Evolutionary conservation across 2,888 invertebrate species (phyloP).

Genomic region (Cinara cedri): DNA sequence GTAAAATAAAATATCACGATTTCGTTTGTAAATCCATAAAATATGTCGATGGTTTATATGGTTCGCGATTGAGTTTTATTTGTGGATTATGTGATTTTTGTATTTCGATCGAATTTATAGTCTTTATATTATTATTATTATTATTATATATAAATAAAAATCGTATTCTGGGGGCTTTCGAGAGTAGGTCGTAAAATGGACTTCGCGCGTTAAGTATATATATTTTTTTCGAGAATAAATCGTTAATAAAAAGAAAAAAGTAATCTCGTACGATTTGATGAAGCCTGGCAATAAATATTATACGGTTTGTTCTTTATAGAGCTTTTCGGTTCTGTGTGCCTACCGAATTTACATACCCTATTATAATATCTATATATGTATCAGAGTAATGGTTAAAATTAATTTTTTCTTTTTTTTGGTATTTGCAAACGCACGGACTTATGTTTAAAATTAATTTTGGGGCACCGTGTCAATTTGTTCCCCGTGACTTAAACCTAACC

Average conservation of each 20-base stretch:
- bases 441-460: too few relatives aligned
- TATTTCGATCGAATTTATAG: not conserved
- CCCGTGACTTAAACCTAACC: too few relatives aligned
- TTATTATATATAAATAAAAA: not conserved
- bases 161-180: not conserved
- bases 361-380: too few relatives aligned
- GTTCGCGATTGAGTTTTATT: not conserved
- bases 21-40: not conserved
- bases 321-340: too few relatives aligned
- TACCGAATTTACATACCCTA: too few relatives aligned
- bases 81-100: not conserved
- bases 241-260: constrained; percentile 24
- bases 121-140: too few relatives aligned
- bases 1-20: not conserved
- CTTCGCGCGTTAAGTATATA: not conserved
- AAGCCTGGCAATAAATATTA: not conserved
- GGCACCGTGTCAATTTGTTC: too few relatives aligned
- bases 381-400: too few relatives aligned
- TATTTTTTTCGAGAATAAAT: not conserved
- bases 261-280: not conserved
- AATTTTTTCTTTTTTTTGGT: too few relatives aligned
- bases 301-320: too few relatives aligned
- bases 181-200: constrained; percentile 9
- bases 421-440: too few relatives aligned
- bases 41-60: not conserved